Percentiles rank a stretch among this genome's conserved stretches.
Evolutionary conservation across 2,113 vertebrate species (phyloP).

Genomic region (Salvelinus namaycush): DNA sequence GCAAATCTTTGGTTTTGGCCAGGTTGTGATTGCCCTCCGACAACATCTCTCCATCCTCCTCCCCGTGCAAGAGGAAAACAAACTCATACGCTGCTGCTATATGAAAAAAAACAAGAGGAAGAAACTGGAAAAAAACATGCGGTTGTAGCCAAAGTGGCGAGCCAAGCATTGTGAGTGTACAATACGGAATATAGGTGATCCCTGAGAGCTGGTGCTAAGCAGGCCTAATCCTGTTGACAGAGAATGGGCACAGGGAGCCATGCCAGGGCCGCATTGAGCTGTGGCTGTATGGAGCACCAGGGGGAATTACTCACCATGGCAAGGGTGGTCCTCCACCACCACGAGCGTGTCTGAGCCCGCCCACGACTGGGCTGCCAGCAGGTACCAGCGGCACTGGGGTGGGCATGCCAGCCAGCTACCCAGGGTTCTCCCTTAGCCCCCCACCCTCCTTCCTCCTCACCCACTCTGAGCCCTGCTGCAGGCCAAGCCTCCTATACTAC

Average conservation of each 20-base stretch:
- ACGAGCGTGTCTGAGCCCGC: conserved; percentile 16
- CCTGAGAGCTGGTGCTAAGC: conserved; percentile 59
- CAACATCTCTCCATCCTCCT: conserved; percentile 54
- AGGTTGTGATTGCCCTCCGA: conserved; percentile 48
- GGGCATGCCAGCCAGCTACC: not conserved
- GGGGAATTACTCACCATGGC: conserved; percentile 69
- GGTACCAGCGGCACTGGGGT: conserved; percentile 40
- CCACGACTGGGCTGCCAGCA: conserved; percentile 50
- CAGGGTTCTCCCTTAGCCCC: not conserved
- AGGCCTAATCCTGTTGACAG: conserved; percentile 68
- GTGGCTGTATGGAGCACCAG: conserved; percentile 58
- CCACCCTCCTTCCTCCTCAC: too few species aligned
- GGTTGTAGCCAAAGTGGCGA: conserved; percentile 67
- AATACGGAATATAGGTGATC: conserved; percentile 66
- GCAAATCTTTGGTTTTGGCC: conserved; percentile 57
- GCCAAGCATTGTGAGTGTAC: conserved; percentile 69
- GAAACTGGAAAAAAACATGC: conserved; percentile 27
- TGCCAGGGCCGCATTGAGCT: conserved; percentile 68
- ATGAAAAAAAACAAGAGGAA: conserved; percentile 30
- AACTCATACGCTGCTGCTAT: conserved; percentile 43
- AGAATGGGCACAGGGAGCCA: conserved; percentile 74
- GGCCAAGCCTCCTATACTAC: too few species aligned
- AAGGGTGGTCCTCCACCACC: conserved; percentile 53
- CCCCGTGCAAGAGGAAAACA: conserved; percentile 38
- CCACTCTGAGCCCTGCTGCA: too few species aligned